These are phyloP conservation scores for Zapornia atra DNA, from an alignment of 2,113 vertebrate genomes.

Conservation along the genomic window DNA sequence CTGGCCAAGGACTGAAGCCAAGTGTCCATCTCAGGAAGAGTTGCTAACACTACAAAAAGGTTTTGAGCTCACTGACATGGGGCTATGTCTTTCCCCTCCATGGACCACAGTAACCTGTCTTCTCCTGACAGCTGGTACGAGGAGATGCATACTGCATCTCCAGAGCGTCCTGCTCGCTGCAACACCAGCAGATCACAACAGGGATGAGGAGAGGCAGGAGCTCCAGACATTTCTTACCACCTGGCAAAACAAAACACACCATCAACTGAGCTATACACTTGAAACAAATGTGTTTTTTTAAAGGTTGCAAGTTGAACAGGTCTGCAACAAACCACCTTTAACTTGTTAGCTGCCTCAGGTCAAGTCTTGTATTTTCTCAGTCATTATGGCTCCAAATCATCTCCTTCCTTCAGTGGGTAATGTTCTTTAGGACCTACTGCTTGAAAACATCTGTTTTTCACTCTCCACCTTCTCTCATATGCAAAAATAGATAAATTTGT, in stretches of 20 bases:
- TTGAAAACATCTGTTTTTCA: neutral
- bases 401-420: neutral
- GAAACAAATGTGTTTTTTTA: neutral
- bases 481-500: neutral
- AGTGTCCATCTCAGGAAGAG: neutral
- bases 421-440: neutral
- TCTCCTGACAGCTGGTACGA: neutral
- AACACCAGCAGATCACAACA: neutral
- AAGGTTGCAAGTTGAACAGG: neutral
- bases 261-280: neutral
- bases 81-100: neutral
- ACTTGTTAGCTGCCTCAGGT: neutral
- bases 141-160: neutral
- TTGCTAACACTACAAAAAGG: neutral
- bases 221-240: neutral
- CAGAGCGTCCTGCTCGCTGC: neutral
- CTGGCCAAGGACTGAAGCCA: neutral
- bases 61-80: accelerated
- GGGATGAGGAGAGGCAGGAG: accelerated
- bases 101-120: neutral
- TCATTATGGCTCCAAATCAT: neutral
- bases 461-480: neutral
- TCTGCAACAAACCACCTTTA: neutral
- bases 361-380: neutral
- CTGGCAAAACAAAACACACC: neutral